These are phyloP conservation scores for Drosophila macrospina DNA, from an alignment of 2,888 invertebrate genomes.

Conservation along the genomic window DNA sequence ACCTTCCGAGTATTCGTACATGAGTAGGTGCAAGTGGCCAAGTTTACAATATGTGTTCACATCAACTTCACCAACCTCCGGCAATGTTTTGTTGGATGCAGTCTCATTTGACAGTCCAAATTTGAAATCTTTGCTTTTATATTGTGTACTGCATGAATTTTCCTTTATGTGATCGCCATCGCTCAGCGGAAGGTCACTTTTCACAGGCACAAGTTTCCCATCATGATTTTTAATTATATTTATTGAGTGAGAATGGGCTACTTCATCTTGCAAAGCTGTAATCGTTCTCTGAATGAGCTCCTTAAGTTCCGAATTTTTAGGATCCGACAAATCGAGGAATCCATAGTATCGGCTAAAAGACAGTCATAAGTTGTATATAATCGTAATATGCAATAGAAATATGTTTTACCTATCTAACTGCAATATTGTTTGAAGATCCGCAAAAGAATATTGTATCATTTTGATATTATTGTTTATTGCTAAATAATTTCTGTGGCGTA, in stretches of 20 bases:
- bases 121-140: slow-evolving; percentile 28
- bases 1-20: slow-evolving; percentile 98
- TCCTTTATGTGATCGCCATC: slow-evolving; percentile 48
- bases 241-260: slow-evolving; percentile 91
- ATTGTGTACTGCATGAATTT: slow-evolving; percentile 24
- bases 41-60: slow-evolving; percentile 97
- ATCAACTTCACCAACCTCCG: slow-evolving; percentile 86
- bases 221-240: slow-evolving; percentile 77
- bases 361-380: not conserved
- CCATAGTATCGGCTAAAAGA: slow-evolving; percentile 94
- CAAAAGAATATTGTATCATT: slow-evolving; percentile 38
- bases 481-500: slow-evolving; percentile 10
- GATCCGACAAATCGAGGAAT: slow-evolving; percentile 92
- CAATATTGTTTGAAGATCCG: slow-evolving; percentile 35
- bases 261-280: slow-evolving; percentile 93
- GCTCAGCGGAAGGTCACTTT: slow-evolving; percentile 25
- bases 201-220: slow-evolving; percentile 50
- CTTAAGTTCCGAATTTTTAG: slow-evolving; percentile 93
- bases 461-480: slow-evolving; percentile 21
- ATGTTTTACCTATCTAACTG: slow-evolving; percentile 44
- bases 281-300: slow-evolving; percentile 93
- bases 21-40: slow-evolving; percentile 96
- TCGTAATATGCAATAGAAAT: too few relatives aligned
- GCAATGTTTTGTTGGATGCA: slow-evolving; percentile 59
- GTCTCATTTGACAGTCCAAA: slow-evolving; percentile 34